These are phyloP conservation scores for Ictidomys tridecemlineatus DNA, from an alignment of 2,113 vertebrate genomes.

Conservation along the genomic window DNA sequence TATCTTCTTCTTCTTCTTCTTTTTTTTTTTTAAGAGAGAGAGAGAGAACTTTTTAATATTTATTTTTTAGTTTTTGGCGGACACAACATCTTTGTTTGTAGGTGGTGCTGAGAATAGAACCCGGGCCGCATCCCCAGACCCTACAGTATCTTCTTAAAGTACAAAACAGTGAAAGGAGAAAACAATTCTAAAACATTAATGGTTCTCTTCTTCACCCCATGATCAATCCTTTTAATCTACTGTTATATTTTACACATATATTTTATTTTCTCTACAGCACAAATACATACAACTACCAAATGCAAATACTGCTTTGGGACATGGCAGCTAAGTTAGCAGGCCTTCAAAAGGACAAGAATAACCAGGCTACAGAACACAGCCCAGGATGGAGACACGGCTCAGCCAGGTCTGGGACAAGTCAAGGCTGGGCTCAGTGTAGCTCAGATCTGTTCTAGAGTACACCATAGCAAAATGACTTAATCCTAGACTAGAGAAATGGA, in stretches of 20 bases:
- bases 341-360: rapidly evolving
- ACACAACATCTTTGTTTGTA: no score
- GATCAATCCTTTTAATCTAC: background rate
- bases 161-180: background rate
- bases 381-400: rapidly evolving
- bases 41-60: no score
- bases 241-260: background rate
- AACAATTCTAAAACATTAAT: background rate
- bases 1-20: background rate
- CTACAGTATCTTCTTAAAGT: background rate
- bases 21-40: no score
- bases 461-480: rapidly evolving
- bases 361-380: rapidly evolving
- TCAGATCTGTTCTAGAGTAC: background rate
- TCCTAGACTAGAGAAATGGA: background rate
- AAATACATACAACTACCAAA: background rate
- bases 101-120: no score
- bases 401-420: background rate
- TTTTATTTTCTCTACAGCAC: background rate
- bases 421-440: rapidly evolving
- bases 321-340: background rate
- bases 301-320: background rate
- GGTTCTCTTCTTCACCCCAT: background rate
- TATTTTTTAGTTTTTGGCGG: no score
- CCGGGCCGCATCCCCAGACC: no score